phyloP scores from a whole-genome alignment of 2,113 vertebrate genomes.

The Machaerirhynchus nigripectus region DNA sequence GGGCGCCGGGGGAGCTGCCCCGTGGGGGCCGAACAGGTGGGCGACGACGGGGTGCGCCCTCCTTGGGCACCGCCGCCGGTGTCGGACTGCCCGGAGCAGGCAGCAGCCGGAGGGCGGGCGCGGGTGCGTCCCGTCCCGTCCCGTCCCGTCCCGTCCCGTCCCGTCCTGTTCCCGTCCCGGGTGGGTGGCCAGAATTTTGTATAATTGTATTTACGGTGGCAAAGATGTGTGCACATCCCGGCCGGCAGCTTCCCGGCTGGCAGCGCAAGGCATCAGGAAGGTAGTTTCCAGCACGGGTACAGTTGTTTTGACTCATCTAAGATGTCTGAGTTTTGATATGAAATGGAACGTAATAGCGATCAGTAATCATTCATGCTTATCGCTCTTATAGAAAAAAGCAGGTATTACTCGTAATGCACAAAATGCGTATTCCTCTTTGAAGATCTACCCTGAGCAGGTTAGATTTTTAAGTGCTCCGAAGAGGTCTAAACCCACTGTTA shows the following conservation, averaged over 20 bases:
- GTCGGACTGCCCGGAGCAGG: background rate
- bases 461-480: background rate
- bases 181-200: background rate
- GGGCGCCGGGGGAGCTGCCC: background rate
- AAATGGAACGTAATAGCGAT: background rate
- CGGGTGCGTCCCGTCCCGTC: background rate
- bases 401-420: background rate
- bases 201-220: background rate
- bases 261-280: background rate
- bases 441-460: background rate
- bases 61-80: background rate
- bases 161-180: background rate
- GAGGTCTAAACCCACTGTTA: background rate
- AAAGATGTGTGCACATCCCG: background rate
- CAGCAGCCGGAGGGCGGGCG: background rate
- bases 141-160: background rate
- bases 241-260: background rate
- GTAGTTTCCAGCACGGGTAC: background rate
- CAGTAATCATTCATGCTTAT: background rate
- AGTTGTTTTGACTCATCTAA: background rate
- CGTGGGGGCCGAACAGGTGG: background rate
- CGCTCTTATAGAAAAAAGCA: accelerated
- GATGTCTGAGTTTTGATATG: background rate
- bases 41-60: background rate
- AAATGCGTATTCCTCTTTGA: background rate